These are phyloP conservation scores for Calyptomena viridis DNA, from an alignment of 2,113 vertebrate genomes.

Conservation along the genomic window DNA sequence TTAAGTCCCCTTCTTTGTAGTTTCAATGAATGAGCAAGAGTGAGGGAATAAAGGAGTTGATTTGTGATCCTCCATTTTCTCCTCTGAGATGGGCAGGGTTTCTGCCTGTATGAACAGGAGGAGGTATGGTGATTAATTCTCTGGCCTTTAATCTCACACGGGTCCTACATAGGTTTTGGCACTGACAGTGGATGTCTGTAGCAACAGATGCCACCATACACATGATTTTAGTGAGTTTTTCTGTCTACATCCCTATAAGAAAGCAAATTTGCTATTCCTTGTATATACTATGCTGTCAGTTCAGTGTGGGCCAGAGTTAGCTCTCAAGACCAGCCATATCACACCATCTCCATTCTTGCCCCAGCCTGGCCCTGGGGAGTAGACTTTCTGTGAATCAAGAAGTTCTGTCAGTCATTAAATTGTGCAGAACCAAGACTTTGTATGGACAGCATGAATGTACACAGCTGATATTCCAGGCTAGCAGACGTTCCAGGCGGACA, in stretches of 20 bases:
- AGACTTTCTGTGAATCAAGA: background rate
- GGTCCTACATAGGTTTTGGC: background rate
- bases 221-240: background rate
- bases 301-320: background rate
- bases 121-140: background rate
- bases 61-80: background rate
- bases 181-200: background rate
- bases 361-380: background rate
- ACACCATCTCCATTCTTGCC: background rate
- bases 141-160: background rate
- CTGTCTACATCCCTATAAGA: background rate
- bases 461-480: background rate
- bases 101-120: constrained; percentile 36
- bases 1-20: background rate
- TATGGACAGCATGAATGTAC: background rate
- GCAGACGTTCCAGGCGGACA: background rate
- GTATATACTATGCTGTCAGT: background rate
- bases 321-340: background rate
- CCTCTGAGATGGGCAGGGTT: constrained; percentile 22
- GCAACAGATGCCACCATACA: background rate
- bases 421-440: background rate
- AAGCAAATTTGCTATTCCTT: background rate
- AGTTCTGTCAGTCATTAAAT: background rate
- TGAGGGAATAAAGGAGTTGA: background rate
- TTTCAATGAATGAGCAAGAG: background rate